Conservation (phyloP, 64 coral and sea anemone species). For the Actinia tenebrosa region DNA sequence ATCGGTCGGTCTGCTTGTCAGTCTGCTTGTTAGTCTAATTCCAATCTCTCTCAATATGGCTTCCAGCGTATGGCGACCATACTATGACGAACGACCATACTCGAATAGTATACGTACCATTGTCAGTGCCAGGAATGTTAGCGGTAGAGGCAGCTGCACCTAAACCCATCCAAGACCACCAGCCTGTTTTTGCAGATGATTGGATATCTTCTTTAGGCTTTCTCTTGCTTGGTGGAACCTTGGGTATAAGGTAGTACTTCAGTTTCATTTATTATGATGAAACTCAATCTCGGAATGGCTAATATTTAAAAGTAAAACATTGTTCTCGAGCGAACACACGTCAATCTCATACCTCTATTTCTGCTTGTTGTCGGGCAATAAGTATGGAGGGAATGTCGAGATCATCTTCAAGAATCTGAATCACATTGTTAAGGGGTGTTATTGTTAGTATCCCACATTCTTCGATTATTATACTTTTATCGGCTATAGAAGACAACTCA, state of each 20-base stretch:
- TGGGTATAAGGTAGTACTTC: not conserved
- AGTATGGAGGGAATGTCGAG: conserved; percentile 72
- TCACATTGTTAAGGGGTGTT: not conserved
- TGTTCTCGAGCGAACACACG: not conserved
- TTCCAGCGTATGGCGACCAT: too few relatives aligned
- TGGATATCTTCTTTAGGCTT: not conserved
- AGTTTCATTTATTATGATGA: too few relatives aligned
- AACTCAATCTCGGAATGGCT: too few relatives aligned
- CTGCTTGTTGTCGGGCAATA: conserved; percentile 72
- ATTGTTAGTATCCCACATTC: not conserved
- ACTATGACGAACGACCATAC: not conserved
- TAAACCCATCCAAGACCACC: conserved; percentile 28
- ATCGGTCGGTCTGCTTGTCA: too few relatives aligned
- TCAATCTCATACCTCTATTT: conserved; percentile 41
- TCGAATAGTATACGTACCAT: not conserved
- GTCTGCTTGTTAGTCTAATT: too few relatives aligned
- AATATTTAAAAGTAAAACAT: too few relatives aligned
- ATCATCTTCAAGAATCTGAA: conserved; percentile 53
- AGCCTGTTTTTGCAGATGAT: not conserved
- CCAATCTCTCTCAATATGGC: too few relatives aligned
- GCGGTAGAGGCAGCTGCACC: conserved; percentile 8
- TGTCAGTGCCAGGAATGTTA: not conserved
- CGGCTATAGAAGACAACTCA: too few relatives aligned
- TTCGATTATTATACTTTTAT: too few relatives aligned
- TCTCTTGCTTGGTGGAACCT: conserved; percentile 39